Conservation (phyloP, 2,888 invertebrate species). For the Eristalinus aeneus region DNA sequence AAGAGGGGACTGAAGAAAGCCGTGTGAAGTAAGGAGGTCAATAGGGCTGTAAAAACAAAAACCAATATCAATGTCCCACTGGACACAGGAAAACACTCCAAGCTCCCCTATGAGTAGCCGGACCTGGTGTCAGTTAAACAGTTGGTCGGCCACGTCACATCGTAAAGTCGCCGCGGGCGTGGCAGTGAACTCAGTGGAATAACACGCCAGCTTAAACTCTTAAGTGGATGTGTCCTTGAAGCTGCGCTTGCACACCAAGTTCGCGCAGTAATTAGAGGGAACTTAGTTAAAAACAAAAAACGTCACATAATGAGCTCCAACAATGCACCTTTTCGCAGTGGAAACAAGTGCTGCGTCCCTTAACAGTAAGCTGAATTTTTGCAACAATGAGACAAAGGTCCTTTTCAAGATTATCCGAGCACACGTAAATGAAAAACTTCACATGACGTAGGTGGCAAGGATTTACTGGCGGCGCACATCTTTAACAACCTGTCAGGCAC, state of each 20-base stretch:
- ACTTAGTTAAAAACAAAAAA: conserved; percentile 7
- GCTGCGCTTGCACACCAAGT: not conserved
- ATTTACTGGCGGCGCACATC: not conserved
- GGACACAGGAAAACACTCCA: not conserved
- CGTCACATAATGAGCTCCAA: conserved; percentile 25
- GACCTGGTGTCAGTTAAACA: not conserved
- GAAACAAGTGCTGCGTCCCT: not conserved
- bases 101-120: not conserved
- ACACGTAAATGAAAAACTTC: not conserved
- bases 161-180: not conserved
- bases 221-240: not conserved
- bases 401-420: conserved; percentile 3
- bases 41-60: conserved; percentile 33
- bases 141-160: not conserved
- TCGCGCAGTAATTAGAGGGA: conserved; percentile 42
- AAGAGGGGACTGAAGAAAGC: not conserved
- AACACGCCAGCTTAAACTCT: not conserved
- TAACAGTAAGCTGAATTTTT: not conserved
- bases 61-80: not conserved
- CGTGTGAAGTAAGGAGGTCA: conserved; percentile 6
- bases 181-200: not conserved
- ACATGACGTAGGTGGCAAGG: not conserved
- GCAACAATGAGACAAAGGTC: conserved; percentile 30
- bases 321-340: conserved; percentile 45
- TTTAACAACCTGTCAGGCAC: conserved; percentile 2